phyloP scores from a whole-genome alignment of 2,797 vertebrate species.

The Anabas testudineus region DNA sequence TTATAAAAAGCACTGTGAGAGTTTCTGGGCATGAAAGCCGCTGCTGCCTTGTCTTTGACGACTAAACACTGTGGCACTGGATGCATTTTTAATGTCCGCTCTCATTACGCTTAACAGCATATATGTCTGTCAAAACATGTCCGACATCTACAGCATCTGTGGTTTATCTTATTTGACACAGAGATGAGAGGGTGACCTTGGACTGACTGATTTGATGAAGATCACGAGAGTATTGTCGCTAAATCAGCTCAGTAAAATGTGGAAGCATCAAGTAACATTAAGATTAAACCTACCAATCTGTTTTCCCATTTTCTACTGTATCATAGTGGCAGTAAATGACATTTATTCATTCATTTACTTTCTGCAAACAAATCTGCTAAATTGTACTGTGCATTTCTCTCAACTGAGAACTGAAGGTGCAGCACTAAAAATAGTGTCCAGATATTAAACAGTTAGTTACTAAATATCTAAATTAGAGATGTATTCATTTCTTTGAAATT shows the following conservation, averaged over 20 bases:
- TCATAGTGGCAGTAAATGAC: too few relatives aligned
- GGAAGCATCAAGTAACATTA: too few relatives aligned
- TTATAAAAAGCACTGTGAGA: neutral
- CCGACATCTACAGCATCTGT: neutral
- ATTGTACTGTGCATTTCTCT: too few relatives aligned
- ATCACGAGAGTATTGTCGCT: neutral
- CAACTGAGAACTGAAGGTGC: neutral
- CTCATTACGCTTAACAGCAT: neutral
- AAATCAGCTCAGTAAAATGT: neutral
- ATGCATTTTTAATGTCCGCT: conserved; percentile 4
- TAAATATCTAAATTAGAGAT: neutral
- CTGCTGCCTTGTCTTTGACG: neutral
- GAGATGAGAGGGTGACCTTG: conserved; percentile 12
- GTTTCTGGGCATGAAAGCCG: neutral
- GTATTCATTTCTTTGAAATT: neutral
- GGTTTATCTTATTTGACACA: neutral
- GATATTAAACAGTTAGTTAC: neutral
- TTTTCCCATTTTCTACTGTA: too few relatives aligned
- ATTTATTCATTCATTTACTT: too few relatives aligned
- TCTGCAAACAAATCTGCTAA: too few relatives aligned
- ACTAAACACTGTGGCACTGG: neutral
- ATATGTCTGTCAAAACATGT: conserved; percentile 19
- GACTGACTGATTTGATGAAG: neutral
- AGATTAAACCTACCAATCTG: too few relatives aligned
- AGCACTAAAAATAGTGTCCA: neutral